Conservation (phyloP, 2,888 invertebrate genomes). For the Hipparchia sbordonii region DNA sequence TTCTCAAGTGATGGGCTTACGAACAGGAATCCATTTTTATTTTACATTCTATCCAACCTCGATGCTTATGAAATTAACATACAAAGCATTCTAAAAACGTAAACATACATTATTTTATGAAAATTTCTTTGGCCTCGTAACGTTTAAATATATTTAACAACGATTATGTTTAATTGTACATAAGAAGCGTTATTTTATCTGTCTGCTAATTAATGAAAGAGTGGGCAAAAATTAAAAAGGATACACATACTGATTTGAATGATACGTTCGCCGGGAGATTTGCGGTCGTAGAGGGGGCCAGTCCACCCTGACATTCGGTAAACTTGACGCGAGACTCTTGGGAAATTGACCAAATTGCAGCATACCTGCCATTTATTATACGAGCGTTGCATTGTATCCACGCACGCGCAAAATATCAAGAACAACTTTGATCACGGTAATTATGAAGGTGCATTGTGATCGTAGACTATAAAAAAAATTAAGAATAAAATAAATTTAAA, state of each 20-base stretch:
- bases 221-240: conserved; percentile 28
- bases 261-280: conserved; percentile 39
- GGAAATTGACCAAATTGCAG: conserved; percentile 45
- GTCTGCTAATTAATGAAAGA: conserved; percentile 17
- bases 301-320: conserved; percentile 71
- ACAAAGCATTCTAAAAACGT: no score
- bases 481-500: no score
- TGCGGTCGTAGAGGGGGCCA: conserved; percentile 42
- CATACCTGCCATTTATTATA: conserved; percentile 31
- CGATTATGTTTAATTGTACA: no score
- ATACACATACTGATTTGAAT: conserved; percentile 34
- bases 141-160: no score
- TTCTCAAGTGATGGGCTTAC: no score
- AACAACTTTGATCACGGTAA: conserved; percentile 5
- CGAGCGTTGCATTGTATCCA: conserved; percentile 34
- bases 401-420: conserved; percentile 19
- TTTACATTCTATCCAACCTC: no score
- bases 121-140: no score
- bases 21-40: no score
- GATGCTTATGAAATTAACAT: no score
- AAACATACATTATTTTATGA: no score
- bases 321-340: conserved; percentile 50
- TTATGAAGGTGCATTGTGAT: conserved; percentile 8
- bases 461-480: background rate
- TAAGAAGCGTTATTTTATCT: no score